Evolutionary conservation across 1,140 invertebrate genomes (phyloP).

Genomic region (Drosophila bifasciata): DNA sequence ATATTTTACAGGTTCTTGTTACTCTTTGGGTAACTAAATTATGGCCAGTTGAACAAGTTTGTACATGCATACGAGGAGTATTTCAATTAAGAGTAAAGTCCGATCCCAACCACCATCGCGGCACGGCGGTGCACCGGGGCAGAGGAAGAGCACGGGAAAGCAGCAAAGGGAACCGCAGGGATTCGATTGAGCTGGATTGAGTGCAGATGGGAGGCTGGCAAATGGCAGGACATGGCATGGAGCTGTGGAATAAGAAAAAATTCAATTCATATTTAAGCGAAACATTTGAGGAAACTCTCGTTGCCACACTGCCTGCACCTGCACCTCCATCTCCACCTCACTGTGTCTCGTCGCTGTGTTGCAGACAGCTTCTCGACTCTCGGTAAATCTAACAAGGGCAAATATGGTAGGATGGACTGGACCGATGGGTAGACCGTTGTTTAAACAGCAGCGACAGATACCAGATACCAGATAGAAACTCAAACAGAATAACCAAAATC

Average conservation of each 20-base stretch:
- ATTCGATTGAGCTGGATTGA: too few species aligned
- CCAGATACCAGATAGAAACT: constrained; percentile 5
- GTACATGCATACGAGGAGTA: constrained; percentile 29
- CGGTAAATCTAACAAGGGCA: constrained; percentile 39
- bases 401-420: constrained; percentile 25
- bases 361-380: constrained; percentile 21
- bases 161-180: too few species aligned
- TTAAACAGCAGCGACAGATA: constrained; percentile 30
- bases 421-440: constrained; percentile 32
- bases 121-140: not conserved
- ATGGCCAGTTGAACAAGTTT: constrained; percentile 67
- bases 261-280: not conserved
- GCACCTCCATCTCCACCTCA: too few species aligned
- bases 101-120: constrained; percentile 37
- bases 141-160: not conserved
- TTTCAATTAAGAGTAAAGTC: constrained; percentile 71
- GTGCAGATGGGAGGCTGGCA: too few species aligned
- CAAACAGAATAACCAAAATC: constrained; percentile 15
- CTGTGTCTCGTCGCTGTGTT: too few species aligned
- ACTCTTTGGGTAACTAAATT: constrained; percentile 51
- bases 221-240: too few species aligned
- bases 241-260: not conserved
- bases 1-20: constrained; percentile 22
- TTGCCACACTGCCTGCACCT: too few species aligned
- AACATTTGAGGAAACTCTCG: not conserved